These are phyloP conservation scores for Ptilodon capucinus DNA, from an alignment of 2,888 invertebrate species.

Conservation along the genomic window DNA sequence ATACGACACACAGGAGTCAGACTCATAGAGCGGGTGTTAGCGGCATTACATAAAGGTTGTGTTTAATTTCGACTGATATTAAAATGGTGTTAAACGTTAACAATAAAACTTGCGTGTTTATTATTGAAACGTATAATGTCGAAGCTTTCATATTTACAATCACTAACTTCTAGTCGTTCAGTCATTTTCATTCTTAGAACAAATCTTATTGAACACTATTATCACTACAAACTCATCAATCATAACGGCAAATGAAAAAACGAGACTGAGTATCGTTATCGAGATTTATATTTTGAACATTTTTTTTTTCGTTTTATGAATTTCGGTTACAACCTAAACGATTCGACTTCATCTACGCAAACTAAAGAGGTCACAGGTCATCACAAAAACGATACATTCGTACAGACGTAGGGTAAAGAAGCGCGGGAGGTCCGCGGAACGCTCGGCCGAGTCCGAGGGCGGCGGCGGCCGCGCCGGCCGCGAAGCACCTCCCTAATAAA, in stretches of 20 bases:
- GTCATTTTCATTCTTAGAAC: slow-evolving; percentile 76
- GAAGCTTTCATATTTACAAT: slow-evolving; percentile 80
- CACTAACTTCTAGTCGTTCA: slow-evolving; percentile 79
- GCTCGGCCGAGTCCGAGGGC: slow-evolving; percentile 39
- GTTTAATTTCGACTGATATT: slow-evolving; percentile 5
- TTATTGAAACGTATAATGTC: slow-evolving; percentile 80
- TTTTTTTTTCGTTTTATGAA: slow-evolving; percentile 55
- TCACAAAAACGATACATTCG: slow-evolving; percentile 58
- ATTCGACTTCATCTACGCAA: slow-evolving; percentile 62
- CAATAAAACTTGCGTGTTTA: slow-evolving; percentile 60
- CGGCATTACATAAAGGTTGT: background rate
- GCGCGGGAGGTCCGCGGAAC: slow-evolving; percentile 45
- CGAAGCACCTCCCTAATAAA: slow-evolving; percentile 73
- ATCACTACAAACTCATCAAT: slow-evolving; percentile 76
- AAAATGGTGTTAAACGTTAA: slow-evolving; percentile 2
- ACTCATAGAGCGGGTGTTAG: slow-evolving; percentile 40
- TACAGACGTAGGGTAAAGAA: slow-evolving; percentile 45
- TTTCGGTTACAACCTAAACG: slow-evolving; percentile 64
- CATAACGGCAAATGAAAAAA: slow-evolving; percentile 77
- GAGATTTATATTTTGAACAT: slow-evolving; percentile 69
- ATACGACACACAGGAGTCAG: slow-evolving; percentile 70
- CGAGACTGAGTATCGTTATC: slow-evolving; percentile 75
- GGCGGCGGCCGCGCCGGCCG: slow-evolving; percentile 37
- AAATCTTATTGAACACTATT: slow-evolving; percentile 78
- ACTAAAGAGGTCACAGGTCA: slow-evolving; percentile 62